Evolutionary conservation across 1,140 invertebrate genomes (phyloP), one percentile per base, ranked within the genome.

Genomic region (Bombus sylvicola): DNA sequence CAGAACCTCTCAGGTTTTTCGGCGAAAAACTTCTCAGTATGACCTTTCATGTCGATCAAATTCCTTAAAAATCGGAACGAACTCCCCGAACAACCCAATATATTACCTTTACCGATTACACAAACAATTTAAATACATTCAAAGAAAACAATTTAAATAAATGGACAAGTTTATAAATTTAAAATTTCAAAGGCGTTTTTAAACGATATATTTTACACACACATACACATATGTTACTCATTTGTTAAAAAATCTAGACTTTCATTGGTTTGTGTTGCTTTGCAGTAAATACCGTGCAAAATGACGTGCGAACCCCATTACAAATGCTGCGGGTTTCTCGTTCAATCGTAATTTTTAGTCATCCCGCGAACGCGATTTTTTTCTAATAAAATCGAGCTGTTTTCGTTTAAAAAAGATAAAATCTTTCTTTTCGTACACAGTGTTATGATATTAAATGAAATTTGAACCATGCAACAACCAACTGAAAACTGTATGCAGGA

Each of bases 241-340:
- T 75, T 85, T 74, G 74, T 87, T 71, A 68, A 37, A 25, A 31
- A 34, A 64, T 57, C 28, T 53, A 5, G 39, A n/a, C 37, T 74
- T 37, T 43, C 10, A 85, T 87, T 88, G 75, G 73, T 41, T 73
- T 37, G 18, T 47, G 53, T 66, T 82, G 41, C n/a, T 76, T 73
- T 68, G 31, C 74, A 73, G 47, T 80, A 31, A 69, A 68, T 69
- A 57, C 74, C 81, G 34, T 83, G 81, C 34, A 37, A 53, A 43
- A 74, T 13, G 69, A 43, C 13, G 47, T 53, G 83, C 28, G 72
- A 71, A 83, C 85, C 80, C 83, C 82, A 62, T 66, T 81, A 78
- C 37, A 79, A 83, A 73, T 81, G 31, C 31, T 47, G 66, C 66
- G 73, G 39, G 73, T 73, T 76, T 71, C 69, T 80, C 15, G 31